phyloP scores from a whole-genome alignment of 53 echinoderm and acorn worm species.

The Echinometra lucunter region DNA sequence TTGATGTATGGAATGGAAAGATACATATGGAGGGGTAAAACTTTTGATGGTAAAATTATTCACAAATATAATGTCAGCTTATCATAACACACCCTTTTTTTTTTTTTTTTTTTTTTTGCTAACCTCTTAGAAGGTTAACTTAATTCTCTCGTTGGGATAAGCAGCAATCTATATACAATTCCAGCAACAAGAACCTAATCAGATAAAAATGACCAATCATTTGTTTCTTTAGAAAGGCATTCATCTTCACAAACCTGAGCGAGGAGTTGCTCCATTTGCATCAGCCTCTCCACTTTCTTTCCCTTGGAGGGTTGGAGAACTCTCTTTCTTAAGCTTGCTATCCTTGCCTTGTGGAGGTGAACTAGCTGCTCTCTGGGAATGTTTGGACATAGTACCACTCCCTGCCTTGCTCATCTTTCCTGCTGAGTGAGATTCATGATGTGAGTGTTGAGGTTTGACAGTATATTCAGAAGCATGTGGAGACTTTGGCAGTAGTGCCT shows the following conservation, averaged over 20 bases:
- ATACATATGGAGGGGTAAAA: background rate
- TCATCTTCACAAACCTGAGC: constrained; percentile 20
- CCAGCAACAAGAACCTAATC: too few species aligned
- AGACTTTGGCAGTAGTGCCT: background rate
- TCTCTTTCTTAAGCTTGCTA: constrained; percentile 56
- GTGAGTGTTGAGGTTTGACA: background rate
- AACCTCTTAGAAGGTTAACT: too few species aligned
- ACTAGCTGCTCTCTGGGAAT: constrained; percentile 1
- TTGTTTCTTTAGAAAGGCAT: background rate
- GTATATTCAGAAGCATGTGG: background rate
- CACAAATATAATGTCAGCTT: background rate
- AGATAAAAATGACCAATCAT: background rate
- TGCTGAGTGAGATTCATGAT: constrained; percentile 35
- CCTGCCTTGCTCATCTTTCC: constrained; percentile 38
- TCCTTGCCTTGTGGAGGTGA: background rate
- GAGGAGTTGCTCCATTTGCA: constrained; percentile 40
- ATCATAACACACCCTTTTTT: background rate
- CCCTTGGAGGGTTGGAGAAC: background rate
- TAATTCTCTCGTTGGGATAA: too few species aligned
- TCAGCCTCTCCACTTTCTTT: constrained; percentile 40
- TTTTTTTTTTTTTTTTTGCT: too few species aligned
- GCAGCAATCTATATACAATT: too few species aligned
- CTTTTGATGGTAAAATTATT: background rate
- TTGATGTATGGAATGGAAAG: background rate
- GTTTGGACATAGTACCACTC: constrained; percentile 13